Evolutionary conservation across 2,888 invertebrate genomes (phyloP).

Genomic region (Zeuzera pyrina): DNA sequence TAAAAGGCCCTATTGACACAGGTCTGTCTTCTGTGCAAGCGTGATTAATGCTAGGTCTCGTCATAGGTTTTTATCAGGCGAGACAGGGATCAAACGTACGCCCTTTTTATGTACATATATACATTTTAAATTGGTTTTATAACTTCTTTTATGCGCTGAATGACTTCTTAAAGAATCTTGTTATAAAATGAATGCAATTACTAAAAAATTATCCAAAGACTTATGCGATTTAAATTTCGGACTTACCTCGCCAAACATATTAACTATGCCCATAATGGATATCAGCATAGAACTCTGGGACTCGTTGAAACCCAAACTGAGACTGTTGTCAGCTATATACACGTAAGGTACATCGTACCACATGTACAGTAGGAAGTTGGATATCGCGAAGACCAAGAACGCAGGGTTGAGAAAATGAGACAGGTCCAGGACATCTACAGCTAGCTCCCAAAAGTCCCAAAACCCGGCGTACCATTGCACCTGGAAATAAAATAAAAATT

Average conservation of each 20-base stretch:
- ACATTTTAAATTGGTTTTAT: no score
- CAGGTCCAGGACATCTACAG: slow-evolving; percentile 85
- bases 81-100: no score
- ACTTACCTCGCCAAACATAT: slow-evolving; percentile 90
- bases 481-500: slow-evolving; percentile 39
- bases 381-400: slow-evolving; percentile 86
- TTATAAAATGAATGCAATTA: no score
- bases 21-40: no score
- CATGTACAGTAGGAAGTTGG: slow-evolving; percentile 91
- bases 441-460: slow-evolving; percentile 84
- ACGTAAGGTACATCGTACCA: slow-evolving; percentile 97
- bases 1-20: no score
- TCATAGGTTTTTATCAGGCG: no score
- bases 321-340: slow-evolving; percentile 87
- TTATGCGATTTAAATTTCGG: no score
- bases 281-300: slow-evolving; percentile 86
- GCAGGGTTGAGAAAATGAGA: slow-evolving; percentile 83
- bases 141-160: no score
- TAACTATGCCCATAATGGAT: slow-evolving; percentile 89
- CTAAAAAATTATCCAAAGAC: no score
- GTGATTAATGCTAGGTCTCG: no score
- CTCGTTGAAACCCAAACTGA: slow-evolving; percentile 79
- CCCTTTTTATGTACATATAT: no score
- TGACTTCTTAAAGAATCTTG: no score
- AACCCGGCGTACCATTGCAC: slow-evolving; percentile 81